These are phyloP conservation scores for Pararge aegeria DNA, from an alignment of 1,140 invertebrate genomes.

Conservation along the genomic window DNA sequence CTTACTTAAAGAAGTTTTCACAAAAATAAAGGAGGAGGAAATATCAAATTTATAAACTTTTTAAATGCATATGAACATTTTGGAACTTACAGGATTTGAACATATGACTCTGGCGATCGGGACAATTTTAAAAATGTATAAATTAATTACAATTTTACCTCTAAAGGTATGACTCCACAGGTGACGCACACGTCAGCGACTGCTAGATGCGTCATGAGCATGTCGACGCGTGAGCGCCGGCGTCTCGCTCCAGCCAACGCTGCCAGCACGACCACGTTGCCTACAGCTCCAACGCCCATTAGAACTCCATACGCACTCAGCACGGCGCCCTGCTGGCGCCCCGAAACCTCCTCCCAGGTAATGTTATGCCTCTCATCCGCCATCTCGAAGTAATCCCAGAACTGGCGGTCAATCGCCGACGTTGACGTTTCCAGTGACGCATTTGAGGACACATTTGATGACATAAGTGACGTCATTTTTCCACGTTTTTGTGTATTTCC, in stretches of 20 bases:
- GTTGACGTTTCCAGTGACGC: constrained; percentile 2
- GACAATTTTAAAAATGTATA: too few species aligned
- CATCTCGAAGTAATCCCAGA: constrained; percentile 53
- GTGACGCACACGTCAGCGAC: constrained; percentile 90
- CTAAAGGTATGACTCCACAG: constrained; percentile 89
- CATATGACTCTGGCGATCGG: too few species aligned
- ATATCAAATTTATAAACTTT: too few species aligned
- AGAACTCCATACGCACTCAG: constrained; percentile 74
- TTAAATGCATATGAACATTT: too few species aligned
- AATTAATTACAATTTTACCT: constrained; percentile 82
- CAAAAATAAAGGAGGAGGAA: too few species aligned
- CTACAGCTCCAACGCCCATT: constrained; percentile 84
- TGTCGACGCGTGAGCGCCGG: constrained; percentile 85
- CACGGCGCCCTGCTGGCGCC: constrained; percentile 44
- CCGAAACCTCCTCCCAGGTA: constrained; percentile 34
- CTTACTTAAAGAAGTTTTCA: too few species aligned
- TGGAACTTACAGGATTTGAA: too few species aligned
- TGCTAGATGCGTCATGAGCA: constrained; percentile 89
- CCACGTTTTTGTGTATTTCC: too few species aligned
- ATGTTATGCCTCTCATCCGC: constrained; percentile 31
- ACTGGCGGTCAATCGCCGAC: constrained; percentile 39
- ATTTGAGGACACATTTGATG: background rate
- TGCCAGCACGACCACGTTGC: constrained; percentile 82
- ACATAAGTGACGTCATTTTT: too few species aligned
- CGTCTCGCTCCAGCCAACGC: constrained; percentile 84